These are phyloP conservation scores for Microplitis mediator DNA, from an alignment of 1,140 invertebrate species.

Conservation along the genomic window DNA sequence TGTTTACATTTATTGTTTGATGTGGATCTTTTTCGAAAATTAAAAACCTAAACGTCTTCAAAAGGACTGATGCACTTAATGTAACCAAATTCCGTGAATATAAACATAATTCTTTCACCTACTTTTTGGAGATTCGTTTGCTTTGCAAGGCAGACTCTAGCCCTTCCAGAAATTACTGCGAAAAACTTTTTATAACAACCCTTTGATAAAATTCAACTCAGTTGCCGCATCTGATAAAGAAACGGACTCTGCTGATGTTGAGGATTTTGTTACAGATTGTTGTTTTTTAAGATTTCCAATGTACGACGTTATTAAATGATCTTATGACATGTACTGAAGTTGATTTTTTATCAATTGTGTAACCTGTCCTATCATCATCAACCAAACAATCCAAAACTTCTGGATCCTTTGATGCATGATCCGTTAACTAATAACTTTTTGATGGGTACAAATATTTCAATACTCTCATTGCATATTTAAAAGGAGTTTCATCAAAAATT, in stretches of 20 bases:
- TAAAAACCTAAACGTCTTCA: too few relatives aligned
- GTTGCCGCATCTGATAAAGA: constrained; percentile 26
- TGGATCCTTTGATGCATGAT: not conserved
- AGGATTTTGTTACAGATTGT: constrained; percentile 22
- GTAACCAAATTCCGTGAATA: too few relatives aligned
- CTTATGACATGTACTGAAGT: constrained; percentile 30
- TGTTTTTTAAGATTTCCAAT: constrained; percentile 14
- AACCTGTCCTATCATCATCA: constrained; percentile 37
- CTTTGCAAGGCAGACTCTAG: too few relatives aligned
- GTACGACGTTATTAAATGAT: constrained; percentile 8
- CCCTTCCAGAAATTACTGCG: too few relatives aligned
- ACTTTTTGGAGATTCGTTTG: too few relatives aligned
- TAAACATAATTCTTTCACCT: too few relatives aligned
- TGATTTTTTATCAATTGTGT: constrained; percentile 33
- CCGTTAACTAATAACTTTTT: constrained; percentile 24
- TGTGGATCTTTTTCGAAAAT: too few relatives aligned
- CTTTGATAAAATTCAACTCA: too few relatives aligned
- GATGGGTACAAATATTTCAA: constrained; percentile 23
- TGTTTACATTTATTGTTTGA: too few relatives aligned
- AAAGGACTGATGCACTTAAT: too few relatives aligned
- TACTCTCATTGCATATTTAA: constrained; percentile 21
- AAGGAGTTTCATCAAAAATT: constrained; percentile 17
- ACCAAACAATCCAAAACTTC: constrained; percentile 30
- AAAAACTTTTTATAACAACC: too few relatives aligned
- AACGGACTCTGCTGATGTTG: constrained; percentile 27